Conservation (phyloP, 2,797 vertebrate genomes). For the Florisuga fusca region DNA sequence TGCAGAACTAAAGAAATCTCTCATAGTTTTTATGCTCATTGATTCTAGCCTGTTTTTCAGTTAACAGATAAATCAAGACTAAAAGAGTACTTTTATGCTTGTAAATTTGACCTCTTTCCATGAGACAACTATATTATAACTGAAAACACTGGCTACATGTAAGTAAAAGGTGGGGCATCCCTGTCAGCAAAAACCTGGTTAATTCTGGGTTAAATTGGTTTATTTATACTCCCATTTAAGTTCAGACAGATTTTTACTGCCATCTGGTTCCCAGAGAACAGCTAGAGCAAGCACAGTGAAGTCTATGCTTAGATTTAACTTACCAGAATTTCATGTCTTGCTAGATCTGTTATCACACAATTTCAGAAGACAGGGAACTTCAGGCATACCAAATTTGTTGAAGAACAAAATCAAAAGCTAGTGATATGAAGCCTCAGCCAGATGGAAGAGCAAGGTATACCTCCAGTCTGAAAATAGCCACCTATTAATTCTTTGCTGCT, state of each 20-base stretch:
- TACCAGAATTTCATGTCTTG: slow-evolving; percentile 16
- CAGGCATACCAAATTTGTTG: neutral
- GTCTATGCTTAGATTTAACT: neutral
- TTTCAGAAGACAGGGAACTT: neutral
- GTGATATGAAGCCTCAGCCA: neutral
- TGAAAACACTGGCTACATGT: neutral
- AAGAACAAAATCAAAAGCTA: neutral
- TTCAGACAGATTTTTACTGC: slow-evolving; percentile 46
- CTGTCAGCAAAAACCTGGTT: slow-evolving; percentile 23
- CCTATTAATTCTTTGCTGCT: neutral
- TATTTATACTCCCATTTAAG: slow-evolving; percentile 37
- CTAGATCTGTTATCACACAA: neutral
- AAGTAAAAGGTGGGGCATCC: neutral
- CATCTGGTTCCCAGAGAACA: slow-evolving; percentile 48
- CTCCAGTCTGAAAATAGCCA: neutral
- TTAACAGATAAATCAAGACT: neutral
- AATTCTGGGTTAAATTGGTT: slow-evolving; percentile 52
- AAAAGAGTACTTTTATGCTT: neutral
- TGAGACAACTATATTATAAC: neutral
- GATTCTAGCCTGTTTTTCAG: neutral
- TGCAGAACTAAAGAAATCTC: neutral
- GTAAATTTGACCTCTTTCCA: neutral
- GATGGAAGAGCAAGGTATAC: neutral
- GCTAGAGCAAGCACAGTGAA: slow-evolving; percentile 44
- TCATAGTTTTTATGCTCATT: neutral